These are phyloP conservation scores for Lytechinus pictus DNA, from an alignment of 35 echinoderm and acorn worm genomes.

Conservation along the genomic window DNA sequence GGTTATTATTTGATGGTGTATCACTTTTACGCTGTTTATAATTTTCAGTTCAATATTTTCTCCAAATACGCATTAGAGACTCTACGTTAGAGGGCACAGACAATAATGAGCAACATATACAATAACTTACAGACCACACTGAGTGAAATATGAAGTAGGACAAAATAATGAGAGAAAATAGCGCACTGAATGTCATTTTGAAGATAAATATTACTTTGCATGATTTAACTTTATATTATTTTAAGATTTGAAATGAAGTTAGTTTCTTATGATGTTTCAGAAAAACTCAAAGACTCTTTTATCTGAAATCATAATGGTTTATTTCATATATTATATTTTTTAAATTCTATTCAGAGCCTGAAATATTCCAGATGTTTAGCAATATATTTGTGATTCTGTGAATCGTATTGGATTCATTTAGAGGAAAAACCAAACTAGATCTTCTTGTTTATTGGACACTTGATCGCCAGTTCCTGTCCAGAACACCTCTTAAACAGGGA, in stretches of 20 bases:
- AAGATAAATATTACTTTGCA: no score
- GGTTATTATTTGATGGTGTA: not conserved
- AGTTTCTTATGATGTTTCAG: no score
- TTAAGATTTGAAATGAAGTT: no score
- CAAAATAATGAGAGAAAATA: no score
- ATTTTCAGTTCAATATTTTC: not conserved
- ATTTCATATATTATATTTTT: no score
- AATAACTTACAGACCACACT: not conserved
- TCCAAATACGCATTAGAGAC: not conserved
- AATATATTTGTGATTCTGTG: no score
- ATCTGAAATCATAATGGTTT: no score
- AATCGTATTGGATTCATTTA: not conserved
- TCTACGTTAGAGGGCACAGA: not conserved
- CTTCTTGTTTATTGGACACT: not conserved
- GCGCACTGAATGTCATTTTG: no score
- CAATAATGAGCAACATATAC: not conserved
- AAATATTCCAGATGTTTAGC: no score
- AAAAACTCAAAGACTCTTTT: no score
- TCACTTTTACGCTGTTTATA: not conserved
- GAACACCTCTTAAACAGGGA: not conserved
- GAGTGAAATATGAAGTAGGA: not conserved
- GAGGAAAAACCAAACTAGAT: not conserved
- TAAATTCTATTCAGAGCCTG: no score
- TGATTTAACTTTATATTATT: no score
- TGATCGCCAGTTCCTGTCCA: not conserved